phyloP scores from a whole-genome alignment of 1,140 invertebrate species.

The Saccostrea echinata region DNA sequence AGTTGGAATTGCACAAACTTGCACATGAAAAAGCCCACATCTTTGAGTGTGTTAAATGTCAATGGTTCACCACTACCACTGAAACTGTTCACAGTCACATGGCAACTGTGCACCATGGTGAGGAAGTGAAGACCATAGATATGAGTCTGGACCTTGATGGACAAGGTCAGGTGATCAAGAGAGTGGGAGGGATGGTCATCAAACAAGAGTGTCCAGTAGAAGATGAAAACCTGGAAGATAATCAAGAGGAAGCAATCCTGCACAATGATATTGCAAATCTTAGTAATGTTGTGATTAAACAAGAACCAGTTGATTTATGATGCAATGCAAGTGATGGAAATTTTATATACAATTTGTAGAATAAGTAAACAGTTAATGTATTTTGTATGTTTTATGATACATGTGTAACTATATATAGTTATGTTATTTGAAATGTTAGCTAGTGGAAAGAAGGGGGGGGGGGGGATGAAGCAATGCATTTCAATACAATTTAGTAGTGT shows the following conservation, averaged over 20 bases:
- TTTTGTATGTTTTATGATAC: neutral
- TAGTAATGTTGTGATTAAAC: neutral
- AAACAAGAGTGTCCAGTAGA: conserved; percentile 54
- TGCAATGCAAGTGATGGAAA: neutral
- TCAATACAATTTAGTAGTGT: neutral
- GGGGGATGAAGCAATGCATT: neutral
- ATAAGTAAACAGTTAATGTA: neutral
- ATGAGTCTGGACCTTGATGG: conserved; percentile 60
- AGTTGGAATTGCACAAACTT: conserved; percentile 58
- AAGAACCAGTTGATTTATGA: conserved; percentile 2
- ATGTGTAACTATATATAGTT: neutral
- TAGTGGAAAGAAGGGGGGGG: neutral
- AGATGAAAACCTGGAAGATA: neutral
- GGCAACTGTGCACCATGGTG: conserved; percentile 49
- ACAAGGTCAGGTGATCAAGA: conserved; percentile 55
- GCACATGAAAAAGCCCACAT: conserved; percentile 62
- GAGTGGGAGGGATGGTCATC: conserved; percentile 59
- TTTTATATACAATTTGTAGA: neutral
- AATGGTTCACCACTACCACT: conserved; percentile 60
- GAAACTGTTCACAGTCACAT: conserved; percentile 53
- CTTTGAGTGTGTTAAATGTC: conserved; percentile 64
- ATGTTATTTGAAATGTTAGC: neutral
- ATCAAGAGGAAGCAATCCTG: neutral
- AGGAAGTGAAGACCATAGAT: conserved; percentile 55
- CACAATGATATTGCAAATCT: neutral